phyloP scores from a whole-genome alignment of 2,888 invertebrate genomes.

The Idaea aversata region DNA sequence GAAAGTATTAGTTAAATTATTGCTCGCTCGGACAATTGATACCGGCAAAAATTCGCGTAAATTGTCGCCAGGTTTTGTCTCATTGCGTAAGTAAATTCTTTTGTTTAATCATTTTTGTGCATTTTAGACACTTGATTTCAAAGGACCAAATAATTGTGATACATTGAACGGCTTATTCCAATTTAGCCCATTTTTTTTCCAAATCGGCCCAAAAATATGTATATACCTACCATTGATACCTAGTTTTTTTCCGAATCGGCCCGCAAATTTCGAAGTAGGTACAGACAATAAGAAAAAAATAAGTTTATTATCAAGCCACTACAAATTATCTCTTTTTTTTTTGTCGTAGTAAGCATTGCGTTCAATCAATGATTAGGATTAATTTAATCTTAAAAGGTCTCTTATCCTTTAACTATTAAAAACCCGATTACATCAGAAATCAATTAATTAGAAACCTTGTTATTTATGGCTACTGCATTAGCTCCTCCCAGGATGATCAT shows the following conservation, averaged over 20 bases:
- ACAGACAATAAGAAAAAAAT: too few relatives aligned
- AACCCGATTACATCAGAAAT: constrained; percentile 16
- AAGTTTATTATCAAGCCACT: too few relatives aligned
- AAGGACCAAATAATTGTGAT: too few relatives aligned
- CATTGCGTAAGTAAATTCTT: not conserved
- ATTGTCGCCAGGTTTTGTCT: constrained; percentile 26
- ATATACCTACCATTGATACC: too few relatives aligned
- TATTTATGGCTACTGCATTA: constrained; percentile 17
- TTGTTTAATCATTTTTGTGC: too few relatives aligned
- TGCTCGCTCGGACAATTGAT: constrained; percentile 42
- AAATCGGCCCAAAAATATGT: too few relatives aligned
- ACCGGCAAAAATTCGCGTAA: constrained; percentile 48
- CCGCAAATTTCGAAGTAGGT: too few relatives aligned
- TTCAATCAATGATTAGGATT: not conserved
- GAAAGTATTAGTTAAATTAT: constrained; percentile 68
- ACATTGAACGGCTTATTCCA: too few relatives aligned
- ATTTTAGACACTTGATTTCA: too few relatives aligned
- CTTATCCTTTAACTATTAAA: constrained; percentile 13
- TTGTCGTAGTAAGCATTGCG: constrained; percentile 7
- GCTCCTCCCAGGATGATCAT: constrained; percentile 15
- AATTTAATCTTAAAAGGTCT: constrained; percentile 13
- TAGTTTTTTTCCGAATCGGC: too few relatives aligned
- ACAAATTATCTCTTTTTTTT: too few relatives aligned
- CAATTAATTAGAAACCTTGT: constrained; percentile 21
- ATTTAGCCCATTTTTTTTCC: too few relatives aligned